Conservation (phyloP, 2,113 vertebrate genomes). For the Phyllostomus discolor region DNA sequence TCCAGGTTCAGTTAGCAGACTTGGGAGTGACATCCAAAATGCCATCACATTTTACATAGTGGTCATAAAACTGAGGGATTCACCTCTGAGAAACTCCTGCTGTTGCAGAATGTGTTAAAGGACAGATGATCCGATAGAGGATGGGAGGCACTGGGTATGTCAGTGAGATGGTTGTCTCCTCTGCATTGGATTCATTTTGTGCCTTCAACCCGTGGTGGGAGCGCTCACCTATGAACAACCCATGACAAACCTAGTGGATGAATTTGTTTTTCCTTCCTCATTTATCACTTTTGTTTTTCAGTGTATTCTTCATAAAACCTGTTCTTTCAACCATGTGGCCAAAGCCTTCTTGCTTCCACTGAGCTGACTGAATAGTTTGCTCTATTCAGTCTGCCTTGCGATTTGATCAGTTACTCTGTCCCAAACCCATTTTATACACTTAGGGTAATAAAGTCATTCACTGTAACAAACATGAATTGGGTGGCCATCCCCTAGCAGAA, state of each 20-base stretch:
- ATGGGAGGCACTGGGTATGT: neutral
- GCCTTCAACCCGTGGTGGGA: neutral
- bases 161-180: neutral
- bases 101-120: neutral
- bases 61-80: neutral
- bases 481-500: neutral
- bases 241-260: neutral
- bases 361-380: neutral
- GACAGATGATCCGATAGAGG: neutral
- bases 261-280: neutral
- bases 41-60: neutral
- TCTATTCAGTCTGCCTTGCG: neutral
- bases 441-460: neutral
- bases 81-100: neutral
- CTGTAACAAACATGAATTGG: neutral
- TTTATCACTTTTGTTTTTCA: neutral
- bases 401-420: neutral
- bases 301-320: neutral
- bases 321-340: neutral
- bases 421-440: neutral
- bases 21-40: neutral
- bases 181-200: neutral
- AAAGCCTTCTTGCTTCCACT: neutral
- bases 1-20: neutral
- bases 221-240: neutral